A percentile compares a stretch with the other conserved stretches of the same genome.
phyloP scores from a whole-genome alignment of 2,113 vertebrate species.

The Pomatostomus ruficeps region DNA sequence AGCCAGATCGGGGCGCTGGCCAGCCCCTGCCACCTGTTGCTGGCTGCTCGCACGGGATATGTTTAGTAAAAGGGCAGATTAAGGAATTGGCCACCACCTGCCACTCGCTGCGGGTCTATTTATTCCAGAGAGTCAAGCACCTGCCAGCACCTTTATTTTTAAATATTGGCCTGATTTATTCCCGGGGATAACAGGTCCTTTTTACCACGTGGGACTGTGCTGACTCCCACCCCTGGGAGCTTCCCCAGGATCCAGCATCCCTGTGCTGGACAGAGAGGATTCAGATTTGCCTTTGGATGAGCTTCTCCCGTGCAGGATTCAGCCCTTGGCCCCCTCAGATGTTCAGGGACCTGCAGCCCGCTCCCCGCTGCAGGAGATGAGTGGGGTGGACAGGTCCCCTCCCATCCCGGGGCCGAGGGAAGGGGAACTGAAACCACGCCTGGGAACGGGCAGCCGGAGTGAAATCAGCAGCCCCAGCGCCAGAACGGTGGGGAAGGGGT shows the following conservation, averaged over 20 bases:
- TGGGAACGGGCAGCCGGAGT: background rate
- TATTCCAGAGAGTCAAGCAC: background rate
- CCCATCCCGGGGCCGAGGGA: background rate
- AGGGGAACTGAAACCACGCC: background rate
- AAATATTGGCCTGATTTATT: slow-evolving; percentile 44
- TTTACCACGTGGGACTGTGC: background rate
- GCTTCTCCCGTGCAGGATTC: background rate
- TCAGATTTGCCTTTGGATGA: background rate
- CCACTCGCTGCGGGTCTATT: background rate
- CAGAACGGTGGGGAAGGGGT: background rate
- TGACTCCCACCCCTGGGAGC: background rate
- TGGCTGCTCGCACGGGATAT: background rate
- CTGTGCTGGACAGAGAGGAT: fast-evolving
- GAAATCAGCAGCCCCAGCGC: background rate
- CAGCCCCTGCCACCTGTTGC: slow-evolving; percentile 42
- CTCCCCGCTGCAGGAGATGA: fast-evolving
- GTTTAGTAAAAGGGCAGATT: slow-evolving; percentile 1
- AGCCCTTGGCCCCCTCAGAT: background rate
- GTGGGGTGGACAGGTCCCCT: background rate
- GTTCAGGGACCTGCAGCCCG: fast-evolving
- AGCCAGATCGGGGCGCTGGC: background rate
- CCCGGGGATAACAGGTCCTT: background rate
- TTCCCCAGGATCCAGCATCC: background rate
- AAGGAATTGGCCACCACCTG: slow-evolving; percentile 36
- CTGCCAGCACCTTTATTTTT: slow-evolving; percentile 52